Conservation (phyloP, 30 jellyfish, hydroid and myxozoan species). For the Cassiopea xamachana region DNA sequence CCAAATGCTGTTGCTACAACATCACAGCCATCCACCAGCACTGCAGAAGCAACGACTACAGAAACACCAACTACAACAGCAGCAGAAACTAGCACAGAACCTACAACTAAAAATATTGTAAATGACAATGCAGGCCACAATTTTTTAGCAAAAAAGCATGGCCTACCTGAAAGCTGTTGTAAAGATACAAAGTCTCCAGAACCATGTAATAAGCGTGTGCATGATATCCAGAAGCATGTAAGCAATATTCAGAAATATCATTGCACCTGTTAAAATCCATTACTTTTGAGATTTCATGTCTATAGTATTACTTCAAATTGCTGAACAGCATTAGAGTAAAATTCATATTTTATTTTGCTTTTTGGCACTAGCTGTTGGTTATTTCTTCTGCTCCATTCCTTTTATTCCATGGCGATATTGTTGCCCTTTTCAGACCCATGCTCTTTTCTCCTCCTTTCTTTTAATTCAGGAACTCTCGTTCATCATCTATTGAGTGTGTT, state of each 20-base stretch:
- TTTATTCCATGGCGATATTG: no score
- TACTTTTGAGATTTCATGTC: no score
- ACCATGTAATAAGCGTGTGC: constrained; percentile 17
- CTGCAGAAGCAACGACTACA: constrained; percentile 33
- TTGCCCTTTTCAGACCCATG: no score
- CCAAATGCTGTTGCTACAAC: constrained; percentile 18
- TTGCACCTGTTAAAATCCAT: no score
- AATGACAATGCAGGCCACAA: constrained; percentile 22
- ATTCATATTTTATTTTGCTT: no score
- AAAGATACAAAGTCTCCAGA: not conserved
- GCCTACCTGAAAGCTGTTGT: constrained; percentile 67
- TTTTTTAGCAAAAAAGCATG: not conserved
- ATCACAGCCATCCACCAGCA: constrained; percentile 28
- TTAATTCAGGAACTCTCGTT: no score
- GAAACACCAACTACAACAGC: constrained; percentile 11
- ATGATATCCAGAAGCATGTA: constrained; percentile 35
- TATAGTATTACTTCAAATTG: no score
- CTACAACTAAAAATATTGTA: not conserved
- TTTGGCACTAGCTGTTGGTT: no score
- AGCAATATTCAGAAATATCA: not conserved
- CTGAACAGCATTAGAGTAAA: no score
- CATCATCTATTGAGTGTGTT: no score
- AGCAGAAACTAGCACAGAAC: not conserved
- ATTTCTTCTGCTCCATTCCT: no score
- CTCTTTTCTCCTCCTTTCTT: no score